These are phyloP conservation scores for Chrysaora quinquecirrha DNA, from an alignment of 30 jellyfish, hydroid and myxozoan species.

Conservation along the genomic window DNA sequence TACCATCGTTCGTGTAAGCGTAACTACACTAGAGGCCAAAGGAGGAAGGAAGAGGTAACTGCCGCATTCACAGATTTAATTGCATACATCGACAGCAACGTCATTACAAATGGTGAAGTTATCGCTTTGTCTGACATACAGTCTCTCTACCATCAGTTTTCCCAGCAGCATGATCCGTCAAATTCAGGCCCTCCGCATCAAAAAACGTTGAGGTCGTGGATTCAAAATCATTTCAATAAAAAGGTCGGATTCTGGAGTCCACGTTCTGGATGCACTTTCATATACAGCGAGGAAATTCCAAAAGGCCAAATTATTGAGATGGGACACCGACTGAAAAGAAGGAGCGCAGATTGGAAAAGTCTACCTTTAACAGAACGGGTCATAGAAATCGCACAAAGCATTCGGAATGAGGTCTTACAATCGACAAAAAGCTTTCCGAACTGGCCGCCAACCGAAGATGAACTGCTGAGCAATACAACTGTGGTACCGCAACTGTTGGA, in stretches of 20 bases:
- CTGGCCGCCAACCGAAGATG: constrained; percentile 61
- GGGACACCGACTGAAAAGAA: not conserved
- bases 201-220: not conserved
- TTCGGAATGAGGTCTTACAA: constrained; percentile 19
- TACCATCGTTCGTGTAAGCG: constrained; percentile 21
- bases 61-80: not conserved
- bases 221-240: constrained; percentile 6
- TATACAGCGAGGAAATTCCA: constrained; percentile 4
- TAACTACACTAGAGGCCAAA: not conserved
- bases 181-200: not conserved
- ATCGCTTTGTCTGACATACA: not conserved
- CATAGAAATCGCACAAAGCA: constrained; percentile 20
- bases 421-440: not conserved
- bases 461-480: constrained; percentile 2
- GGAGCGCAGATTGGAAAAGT: not conserved
- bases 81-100: not conserved
- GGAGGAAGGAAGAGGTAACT: not conserved
- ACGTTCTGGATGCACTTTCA: not conserved
- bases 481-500: constrained; percentile 21
- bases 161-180: not conserved
- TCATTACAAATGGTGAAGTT: constrained; percentile 12
- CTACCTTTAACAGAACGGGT: not conserved
- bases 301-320: constrained; percentile 8
- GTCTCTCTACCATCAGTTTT: not conserved
- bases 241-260: constrained; percentile 8